A percentile compares a stretch with the other conserved stretches of the same genome.
These are phyloP conservation scores for Vesta saturnalis DNA, from an alignment of 2,888 invertebrate genomes.

Conservation along the genomic window DNA sequence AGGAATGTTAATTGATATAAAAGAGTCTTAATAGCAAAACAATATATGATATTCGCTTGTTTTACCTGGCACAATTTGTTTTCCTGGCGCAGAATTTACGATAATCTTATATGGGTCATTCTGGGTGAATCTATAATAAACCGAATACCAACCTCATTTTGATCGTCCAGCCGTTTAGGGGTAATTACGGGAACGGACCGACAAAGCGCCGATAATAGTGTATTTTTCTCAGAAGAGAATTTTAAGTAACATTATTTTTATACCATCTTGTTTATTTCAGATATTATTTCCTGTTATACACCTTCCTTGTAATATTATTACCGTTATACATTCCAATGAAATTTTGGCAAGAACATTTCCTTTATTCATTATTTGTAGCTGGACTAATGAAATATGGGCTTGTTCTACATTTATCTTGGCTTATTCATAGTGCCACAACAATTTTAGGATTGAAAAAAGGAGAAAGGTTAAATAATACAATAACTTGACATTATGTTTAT, in stretches of 20 bases:
- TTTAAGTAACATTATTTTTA: background rate
- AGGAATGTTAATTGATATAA: too few relatives aligned
- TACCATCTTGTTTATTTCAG: constrained; percentile 61
- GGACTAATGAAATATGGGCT: constrained; percentile 76
- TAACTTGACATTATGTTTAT: background rate
- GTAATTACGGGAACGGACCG: too few relatives aligned
- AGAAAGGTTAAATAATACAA: constrained; percentile 71
- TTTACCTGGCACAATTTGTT: too few relatives aligned
- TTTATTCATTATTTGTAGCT: constrained; percentile 71
- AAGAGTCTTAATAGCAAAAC: too few relatives aligned
- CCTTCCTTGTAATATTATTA: constrained; percentile 71
- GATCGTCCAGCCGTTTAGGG: too few relatives aligned
- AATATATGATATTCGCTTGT: too few relatives aligned
- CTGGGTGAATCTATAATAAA: too few relatives aligned
- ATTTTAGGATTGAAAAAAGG: constrained; percentile 78
- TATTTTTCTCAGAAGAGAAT: background rate
- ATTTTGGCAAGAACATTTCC: constrained; percentile 79
- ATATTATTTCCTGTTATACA: constrained; percentile 74
- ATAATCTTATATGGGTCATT: too few relatives aligned
- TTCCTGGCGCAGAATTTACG: too few relatives aligned
- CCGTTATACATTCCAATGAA: constrained; percentile 82
- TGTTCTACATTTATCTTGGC: constrained; percentile 72
- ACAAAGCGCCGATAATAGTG: too few relatives aligned
- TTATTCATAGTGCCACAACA: constrained; percentile 77
- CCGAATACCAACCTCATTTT: too few relatives aligned